Percentiles rank a stretch among this genome's conserved stretches.
Evolutionary conservation across 2,888 invertebrate species (phyloP).

Genomic region (Rhopalosiphum nymphaeae): DNA sequence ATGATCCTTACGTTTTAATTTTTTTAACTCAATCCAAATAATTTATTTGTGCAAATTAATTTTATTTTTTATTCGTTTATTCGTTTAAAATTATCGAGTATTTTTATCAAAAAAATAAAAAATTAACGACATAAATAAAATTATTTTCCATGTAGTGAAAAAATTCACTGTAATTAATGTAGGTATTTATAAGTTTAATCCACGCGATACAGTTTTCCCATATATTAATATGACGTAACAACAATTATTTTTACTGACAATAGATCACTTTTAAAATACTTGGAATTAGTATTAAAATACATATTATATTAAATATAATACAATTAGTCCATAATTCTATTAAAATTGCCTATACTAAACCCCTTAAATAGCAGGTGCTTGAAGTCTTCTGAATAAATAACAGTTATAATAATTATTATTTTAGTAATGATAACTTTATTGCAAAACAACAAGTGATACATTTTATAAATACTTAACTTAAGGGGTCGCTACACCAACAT

Average conservation of each 20-base stretch:
- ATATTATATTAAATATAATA: background rate
- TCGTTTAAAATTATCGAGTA: background rate
- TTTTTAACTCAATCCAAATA: background rate
- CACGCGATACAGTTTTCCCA: background rate
- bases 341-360: background rate
- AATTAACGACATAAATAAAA: background rate
- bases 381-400: background rate
- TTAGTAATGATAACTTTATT: no score
- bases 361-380: background rate
- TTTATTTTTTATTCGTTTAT: background rate
- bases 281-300: background rate
- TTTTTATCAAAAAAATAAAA: background rate
- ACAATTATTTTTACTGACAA: background rate
- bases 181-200: background rate
- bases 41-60: no score
- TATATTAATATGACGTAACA: background rate
- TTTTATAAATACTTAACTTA: no score
- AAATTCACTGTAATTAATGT: background rate
- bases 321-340: background rate
- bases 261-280: background rate
- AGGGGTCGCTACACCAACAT: no score
- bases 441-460: no score
- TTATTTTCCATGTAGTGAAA: no score
- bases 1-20: background rate
- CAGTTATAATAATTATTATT: background rate